phyloP scores from a whole-genome alignment of 2,113 vertebrate species.

The Oncorhynchus kisutch region DNA sequence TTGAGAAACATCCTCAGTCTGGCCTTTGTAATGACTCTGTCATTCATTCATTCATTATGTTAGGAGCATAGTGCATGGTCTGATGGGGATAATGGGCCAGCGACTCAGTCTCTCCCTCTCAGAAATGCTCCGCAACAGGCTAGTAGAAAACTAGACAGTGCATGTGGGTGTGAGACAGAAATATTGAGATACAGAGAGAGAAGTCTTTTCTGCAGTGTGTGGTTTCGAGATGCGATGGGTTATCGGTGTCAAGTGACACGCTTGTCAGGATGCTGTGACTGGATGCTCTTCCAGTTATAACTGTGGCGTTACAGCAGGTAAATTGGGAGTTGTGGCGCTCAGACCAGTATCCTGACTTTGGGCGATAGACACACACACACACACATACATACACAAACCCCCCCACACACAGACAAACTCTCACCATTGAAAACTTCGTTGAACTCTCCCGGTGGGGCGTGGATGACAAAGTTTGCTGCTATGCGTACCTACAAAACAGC shows the following conservation, averaged over 20 bases:
- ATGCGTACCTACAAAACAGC: conserved; percentile 85
- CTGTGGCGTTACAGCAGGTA: background rate
- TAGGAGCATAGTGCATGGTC: too few relatives aligned
- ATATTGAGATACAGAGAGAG: background rate
- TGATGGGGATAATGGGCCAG: too few relatives aligned
- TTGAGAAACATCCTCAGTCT: too few relatives aligned
- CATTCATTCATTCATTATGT: too few relatives aligned
- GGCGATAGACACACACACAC: background rate
- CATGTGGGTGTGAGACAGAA: background rate
- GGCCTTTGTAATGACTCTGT: too few relatives aligned
- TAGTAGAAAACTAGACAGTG: too few relatives aligned
- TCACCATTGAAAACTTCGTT: conserved; percentile 97
- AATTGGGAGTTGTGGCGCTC: background rate
- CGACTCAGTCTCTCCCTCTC: too few relatives aligned
- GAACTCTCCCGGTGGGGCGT: conserved; percentile 95
- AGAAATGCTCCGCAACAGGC: too few relatives aligned
- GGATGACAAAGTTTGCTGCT: conserved; percentile 94
- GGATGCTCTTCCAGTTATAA: background rate
- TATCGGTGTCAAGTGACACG: conserved; percentile 1
- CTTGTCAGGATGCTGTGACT: background rate
- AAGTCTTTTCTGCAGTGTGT: background rate
- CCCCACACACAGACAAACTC: background rate
- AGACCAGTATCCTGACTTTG: background rate
- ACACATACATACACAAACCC: background rate
- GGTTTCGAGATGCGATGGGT: background rate